These are phyloP conservation scores for Lophochroa leadbeateri DNA, from an alignment of 2,113 vertebrate species.

Conservation along the genomic window DNA sequence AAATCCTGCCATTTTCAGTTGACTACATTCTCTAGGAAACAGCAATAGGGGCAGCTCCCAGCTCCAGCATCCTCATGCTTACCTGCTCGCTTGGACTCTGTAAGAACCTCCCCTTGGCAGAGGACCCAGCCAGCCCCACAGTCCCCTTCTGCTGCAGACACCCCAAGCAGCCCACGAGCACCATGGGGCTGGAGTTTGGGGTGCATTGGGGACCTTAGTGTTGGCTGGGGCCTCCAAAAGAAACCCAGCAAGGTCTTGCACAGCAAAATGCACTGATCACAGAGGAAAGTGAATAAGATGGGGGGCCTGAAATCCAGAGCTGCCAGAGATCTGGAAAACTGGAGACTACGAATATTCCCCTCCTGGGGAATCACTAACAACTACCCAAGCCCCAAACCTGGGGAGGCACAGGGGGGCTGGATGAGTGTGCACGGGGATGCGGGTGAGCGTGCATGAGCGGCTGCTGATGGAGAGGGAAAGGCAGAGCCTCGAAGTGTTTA, in stretches of 20 bases:
- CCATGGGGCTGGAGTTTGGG: background rate
- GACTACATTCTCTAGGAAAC: background rate
- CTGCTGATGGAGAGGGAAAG: background rate
- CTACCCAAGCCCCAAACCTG: background rate
- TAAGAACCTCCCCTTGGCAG: background rate
- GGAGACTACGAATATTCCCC: too few relatives aligned
- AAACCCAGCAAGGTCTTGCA: background rate
- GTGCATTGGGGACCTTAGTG: accelerated
- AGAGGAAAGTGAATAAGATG: accelerated
- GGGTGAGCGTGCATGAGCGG: accelerated
- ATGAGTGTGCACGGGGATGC: accelerated
- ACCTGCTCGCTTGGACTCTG: accelerated
- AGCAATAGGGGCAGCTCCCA: background rate
- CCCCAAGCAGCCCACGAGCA: accelerated
- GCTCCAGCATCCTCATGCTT: background rate
- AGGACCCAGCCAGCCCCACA: background rate
- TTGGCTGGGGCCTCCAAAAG: background rate
- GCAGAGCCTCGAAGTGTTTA: background rate
- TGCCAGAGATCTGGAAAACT: background rate
- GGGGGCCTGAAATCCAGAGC: background rate
- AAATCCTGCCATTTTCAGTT: background rate
- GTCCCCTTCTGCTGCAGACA: background rate
- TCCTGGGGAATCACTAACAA: background rate
- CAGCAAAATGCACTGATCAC: accelerated
- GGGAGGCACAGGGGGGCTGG: background rate